phyloP scores from a whole-genome alignment of 1,140 invertebrate genomes.

The Drosophila hydei region DNA sequence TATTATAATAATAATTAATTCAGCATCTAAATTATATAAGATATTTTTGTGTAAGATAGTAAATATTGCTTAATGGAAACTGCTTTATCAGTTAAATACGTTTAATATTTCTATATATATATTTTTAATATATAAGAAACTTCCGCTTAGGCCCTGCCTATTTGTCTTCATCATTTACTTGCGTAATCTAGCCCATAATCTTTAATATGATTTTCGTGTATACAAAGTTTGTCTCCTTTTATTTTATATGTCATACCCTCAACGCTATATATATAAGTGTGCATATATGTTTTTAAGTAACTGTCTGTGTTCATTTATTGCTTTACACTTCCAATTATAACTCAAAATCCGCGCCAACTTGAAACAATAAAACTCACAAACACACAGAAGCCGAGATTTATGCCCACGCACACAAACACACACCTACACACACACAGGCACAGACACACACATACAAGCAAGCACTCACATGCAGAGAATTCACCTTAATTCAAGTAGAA shows the following conservation, averaged over 20 bases:
- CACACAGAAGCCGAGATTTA: slow-evolving; percentile 52
- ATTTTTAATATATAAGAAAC: too few species aligned
- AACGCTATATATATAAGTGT: not conserved
- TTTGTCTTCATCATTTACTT: not conserved
- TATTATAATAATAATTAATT: too few species aligned
- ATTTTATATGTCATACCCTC: not conserved
- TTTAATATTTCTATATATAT: too few species aligned
- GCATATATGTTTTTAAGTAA: not conserved
- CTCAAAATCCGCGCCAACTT: slow-evolving; percentile 71
- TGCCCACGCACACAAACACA: slow-evolving; percentile 52
- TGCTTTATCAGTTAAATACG: too few species aligned
- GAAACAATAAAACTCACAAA: slow-evolving; percentile 75
- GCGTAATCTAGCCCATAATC: not conserved
- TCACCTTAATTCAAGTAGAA: slow-evolving; percentile 80
- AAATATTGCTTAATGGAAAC: too few species aligned
- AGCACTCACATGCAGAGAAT: slow-evolving; percentile 40
- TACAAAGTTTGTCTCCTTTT: not conserved
- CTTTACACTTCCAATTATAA: slow-evolving; percentile 80
- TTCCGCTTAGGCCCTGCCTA: too few species aligned
- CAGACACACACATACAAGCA: not conserved
- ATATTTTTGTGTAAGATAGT: too few species aligned
- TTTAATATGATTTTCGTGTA: not conserved
- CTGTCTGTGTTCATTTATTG: slow-evolving; percentile 59
- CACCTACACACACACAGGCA: slow-evolving; percentile 6
- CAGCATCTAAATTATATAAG: too few species aligned